Evolutionary conservation across 2,113 vertebrate genomes (phyloP).

Genomic region (Bos taurus): DNA sequence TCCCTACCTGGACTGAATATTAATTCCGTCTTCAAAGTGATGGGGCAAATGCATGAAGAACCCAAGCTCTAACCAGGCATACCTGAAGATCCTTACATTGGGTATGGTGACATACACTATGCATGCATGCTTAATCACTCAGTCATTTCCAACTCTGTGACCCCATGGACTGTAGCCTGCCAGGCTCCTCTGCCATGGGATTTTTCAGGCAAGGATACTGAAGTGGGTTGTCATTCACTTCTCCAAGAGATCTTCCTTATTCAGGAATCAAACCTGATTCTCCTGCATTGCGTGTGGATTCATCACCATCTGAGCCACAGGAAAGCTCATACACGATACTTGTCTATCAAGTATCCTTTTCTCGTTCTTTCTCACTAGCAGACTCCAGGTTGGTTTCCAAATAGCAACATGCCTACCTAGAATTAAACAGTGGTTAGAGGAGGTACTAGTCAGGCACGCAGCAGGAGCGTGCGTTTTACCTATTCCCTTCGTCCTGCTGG

Average conservation of each 20-base stretch:
- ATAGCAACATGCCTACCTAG: not conserved
- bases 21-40: not conserved
- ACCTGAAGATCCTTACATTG: not conserved
- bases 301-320: not conserved
- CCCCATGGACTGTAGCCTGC: not conserved
- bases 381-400: not conserved
- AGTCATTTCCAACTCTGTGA: not conserved
- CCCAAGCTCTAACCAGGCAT: not conserved
- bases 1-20: not conserved
- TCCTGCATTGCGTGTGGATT: fast-evolving
- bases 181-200: not conserved
- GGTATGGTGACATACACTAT: not conserved
- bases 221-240: not conserved
- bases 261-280: not conserved
- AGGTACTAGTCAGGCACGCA: not conserved
- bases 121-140: not conserved
- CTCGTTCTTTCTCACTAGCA: not conserved
- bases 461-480: not conserved
- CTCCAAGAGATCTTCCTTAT: not conserved
- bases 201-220: not conserved
- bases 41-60: not conserved
- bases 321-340: not conserved
- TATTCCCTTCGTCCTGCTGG: not conserved
- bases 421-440: not conserved
- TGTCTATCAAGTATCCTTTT: not conserved